Evolutionary conservation across 2,888 invertebrate species (phyloP).

Genomic region (Lithodes maja): DNA sequence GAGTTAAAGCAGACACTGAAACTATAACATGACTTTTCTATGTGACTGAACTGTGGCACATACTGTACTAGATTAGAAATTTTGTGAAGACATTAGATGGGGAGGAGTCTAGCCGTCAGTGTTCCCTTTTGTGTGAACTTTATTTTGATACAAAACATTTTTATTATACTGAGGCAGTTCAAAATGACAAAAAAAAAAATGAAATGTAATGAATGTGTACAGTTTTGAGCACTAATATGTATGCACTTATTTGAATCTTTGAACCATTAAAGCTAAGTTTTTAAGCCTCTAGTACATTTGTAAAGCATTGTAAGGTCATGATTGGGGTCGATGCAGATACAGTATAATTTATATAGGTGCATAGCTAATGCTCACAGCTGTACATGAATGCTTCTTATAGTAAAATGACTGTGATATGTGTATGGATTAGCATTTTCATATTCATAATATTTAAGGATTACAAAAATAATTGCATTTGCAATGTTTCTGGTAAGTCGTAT

Average conservation of each 20-base stretch:
- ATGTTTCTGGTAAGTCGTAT: constrained; percentile 14
- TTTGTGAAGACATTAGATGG: constrained; percentile 4
- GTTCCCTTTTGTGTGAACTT: constrained; percentile 18
- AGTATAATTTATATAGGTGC: too few relatives aligned
- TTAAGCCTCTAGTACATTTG: too few relatives aligned
- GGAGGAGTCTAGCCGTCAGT: neutral
- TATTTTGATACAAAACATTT: constrained; percentile 40
- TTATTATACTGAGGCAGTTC: constrained; percentile 11
- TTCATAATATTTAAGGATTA: constrained; percentile 34
- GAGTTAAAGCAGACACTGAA: too few relatives aligned
- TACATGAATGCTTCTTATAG: constrained; percentile 39
- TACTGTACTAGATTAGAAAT: neutral
- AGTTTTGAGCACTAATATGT: too few relatives aligned
- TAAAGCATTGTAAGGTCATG: too few relatives aligned
- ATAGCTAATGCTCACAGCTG: too few relatives aligned
- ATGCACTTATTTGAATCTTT: too few relatives aligned
- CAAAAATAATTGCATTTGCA: constrained; percentile 28
- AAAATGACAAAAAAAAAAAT: constrained; percentile 13
- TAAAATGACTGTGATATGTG: constrained; percentile 54
- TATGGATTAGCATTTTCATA: constrained; percentile 55
- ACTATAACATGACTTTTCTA: neutral
- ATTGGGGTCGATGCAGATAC: too few relatives aligned
- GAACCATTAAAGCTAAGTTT: too few relatives aligned
- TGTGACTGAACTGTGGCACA: neutral
- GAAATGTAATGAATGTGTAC: neutral